Base-by-base conservation (phyloP, 2,113 vertebrate genomes). In the Nibea coibor region DNA sequence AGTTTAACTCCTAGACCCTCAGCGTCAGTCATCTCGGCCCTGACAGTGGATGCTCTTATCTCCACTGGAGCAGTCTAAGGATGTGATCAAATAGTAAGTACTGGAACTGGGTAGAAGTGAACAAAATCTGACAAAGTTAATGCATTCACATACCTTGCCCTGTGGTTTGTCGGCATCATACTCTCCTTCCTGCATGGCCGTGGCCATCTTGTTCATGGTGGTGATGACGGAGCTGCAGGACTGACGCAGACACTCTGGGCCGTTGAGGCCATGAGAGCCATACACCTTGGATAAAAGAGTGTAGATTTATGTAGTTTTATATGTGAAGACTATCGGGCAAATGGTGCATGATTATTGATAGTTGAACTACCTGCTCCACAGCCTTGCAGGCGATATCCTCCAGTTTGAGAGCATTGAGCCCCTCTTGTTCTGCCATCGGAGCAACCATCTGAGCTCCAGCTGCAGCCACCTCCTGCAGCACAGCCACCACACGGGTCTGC, bases 161-260 rank as follows among this genome's bases (percentile, higher is more conserved):
- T 96, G 96, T 0, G 96, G 95, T 79, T 95, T 94, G 69, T 99
- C 97, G 0, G 97, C 96, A 0, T 99, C 98, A 0, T 98, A 99
- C 78, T 99, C 98, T 1, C 98, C 98, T 90, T 99, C 98, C 93
- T 99, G 98, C 98, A 99, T 99, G 80, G 97, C 97, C 0, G 97
- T 99, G 87, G 97, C 97, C 97, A 98, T 95, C 93, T 99, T 99
- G 94, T 99, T 99, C 98, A 99, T 99, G 70, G 97, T 97, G 0
- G 95, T 93, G 2, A 99, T 97, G 70, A 99, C 95, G 35, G 97
- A 92, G 84, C 61, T 93, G 91, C 98, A 98, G 0, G 98, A 99
- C 94, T 99, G 97, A 2, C 96, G 97, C 87, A 99, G 95, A 75
- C 96, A 96, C 86, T 99, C 97, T 0, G 95, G 94, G 5, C 96